These are phyloP conservation scores for Diabrotica undecimpunctata DNA, from an alignment of 1,140 invertebrate genomes.

Conservation along the genomic window DNA sequence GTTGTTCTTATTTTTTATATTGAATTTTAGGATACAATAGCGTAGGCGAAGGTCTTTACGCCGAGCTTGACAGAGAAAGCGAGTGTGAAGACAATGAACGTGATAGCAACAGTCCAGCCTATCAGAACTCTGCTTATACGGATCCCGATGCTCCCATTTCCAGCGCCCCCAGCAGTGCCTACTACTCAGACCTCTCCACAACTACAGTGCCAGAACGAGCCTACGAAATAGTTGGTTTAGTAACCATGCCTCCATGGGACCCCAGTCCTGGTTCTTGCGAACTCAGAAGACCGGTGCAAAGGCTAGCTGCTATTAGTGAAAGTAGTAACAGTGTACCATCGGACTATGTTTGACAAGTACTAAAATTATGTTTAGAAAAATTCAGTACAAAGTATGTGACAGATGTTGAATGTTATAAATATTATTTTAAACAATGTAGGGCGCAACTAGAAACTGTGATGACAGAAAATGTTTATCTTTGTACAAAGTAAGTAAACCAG, in stretches of 20 bases:
- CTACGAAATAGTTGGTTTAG: constrained; percentile 55
- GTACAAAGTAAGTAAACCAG: not conserved
- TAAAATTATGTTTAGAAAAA: not conserved
- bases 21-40: constrained; percentile 44
- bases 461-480: constrained; percentile 1
- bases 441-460: not conserved
- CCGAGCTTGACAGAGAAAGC: constrained; percentile 59
- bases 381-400: not conserved
- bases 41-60: constrained; percentile 60
- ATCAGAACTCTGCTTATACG: constrained; percentile 67
- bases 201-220: constrained; percentile 53
- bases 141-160: constrained; percentile 62
- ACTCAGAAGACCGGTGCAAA: constrained; percentile 43
- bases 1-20: too few relatives aligned
- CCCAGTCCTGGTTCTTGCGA: constrained; percentile 40
- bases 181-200: constrained; percentile 64
- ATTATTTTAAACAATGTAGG: not conserved
- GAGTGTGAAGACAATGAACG: constrained; percentile 13
- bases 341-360: constrained; percentile 56
- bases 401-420: not conserved
- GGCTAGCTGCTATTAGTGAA: constrained; percentile 65
- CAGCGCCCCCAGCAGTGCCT: constrained; percentile 66
- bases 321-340: constrained; percentile 56
- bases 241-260: constrained; percentile 47
- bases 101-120: constrained; percentile 57